A percentile compares a stretch with the other conserved stretches of the same genome.
These are phyloP conservation scores for Pterocles orientalis DNA, from an alignment of 2,113 vertebrate genomes.

Conservation along the genomic window DNA sequence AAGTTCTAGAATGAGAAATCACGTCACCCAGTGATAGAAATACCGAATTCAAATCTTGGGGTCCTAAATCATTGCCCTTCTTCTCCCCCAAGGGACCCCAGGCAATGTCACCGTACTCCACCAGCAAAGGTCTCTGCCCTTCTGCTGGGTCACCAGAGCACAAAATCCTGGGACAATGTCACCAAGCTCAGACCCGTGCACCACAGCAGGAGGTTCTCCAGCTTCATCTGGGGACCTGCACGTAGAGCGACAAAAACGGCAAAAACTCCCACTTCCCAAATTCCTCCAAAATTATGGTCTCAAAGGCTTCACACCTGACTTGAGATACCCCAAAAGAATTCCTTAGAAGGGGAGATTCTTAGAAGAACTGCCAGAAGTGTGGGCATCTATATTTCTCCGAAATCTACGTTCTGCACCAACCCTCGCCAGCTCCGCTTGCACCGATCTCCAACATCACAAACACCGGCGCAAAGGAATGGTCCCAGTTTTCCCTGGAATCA, in stretches of 20 bases:
- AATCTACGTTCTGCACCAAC: rapidly evolving
- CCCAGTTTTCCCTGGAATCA: no score
- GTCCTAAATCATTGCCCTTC: rapidly evolving
- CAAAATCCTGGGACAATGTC: rapidly evolving
- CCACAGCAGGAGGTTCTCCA: background rate
- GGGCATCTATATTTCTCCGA: rapidly evolving
- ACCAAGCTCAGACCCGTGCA: background rate
- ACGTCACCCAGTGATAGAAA: background rate
- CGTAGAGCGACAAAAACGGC: rapidly evolving
- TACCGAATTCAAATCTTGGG: rapidly evolving
- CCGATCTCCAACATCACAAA: rapidly evolving
- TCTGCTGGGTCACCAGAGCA: background rate
- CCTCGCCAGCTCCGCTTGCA: rapidly evolving
- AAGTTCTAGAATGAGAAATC: background rate
- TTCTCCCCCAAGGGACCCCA: background rate
- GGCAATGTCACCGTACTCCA: rapidly evolving
- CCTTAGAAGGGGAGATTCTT: no score
- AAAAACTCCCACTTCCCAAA: background rate
- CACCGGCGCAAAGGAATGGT: rapidly evolving
- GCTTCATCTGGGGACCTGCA: background rate
- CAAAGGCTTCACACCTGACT: background rate
- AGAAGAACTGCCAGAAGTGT: background rate
- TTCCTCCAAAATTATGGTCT: background rate
- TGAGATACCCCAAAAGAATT: rapidly evolving
- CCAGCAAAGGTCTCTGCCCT: background rate